These are phyloP conservation scores for Pentalonia nigronervosa DNA, from an alignment of 1,140 invertebrate species.

Conservation along the genomic window DNA sequence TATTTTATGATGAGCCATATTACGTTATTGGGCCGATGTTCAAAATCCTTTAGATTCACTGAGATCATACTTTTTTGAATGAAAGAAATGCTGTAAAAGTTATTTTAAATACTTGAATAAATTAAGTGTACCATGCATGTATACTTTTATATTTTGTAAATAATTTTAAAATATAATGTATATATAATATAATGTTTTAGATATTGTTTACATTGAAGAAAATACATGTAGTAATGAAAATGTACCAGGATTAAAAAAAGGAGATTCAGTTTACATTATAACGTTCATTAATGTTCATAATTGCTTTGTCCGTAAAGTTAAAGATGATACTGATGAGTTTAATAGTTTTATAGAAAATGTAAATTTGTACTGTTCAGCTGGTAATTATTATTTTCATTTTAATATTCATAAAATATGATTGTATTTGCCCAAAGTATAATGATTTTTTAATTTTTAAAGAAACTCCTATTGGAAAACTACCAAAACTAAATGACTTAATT, in stretches of 20 bases:
- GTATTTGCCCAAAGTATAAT: not conserved
- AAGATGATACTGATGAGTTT: conserved; percentile 32
- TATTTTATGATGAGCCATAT: too few relatives aligned
- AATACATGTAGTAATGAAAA: not conserved
- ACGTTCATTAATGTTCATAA: conserved; percentile 14
- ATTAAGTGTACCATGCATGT: not conserved
- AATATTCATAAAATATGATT: not conserved
- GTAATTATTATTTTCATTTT: conserved; percentile 6
- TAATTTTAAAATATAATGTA: not conserved
- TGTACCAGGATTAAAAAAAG: not conserved
- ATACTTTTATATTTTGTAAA: not conserved
- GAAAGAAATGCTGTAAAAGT: too few relatives aligned
- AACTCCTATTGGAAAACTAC: conserved; percentile 25
- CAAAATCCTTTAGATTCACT: too few relatives aligned
- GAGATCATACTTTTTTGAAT: too few relatives aligned
- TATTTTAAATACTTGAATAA: too few relatives aligned
- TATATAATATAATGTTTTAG: not conserved
- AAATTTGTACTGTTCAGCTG: conserved; percentile 11
- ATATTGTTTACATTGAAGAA: not conserved
- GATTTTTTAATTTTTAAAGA: not conserved
- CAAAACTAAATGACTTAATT: conserved; percentile 6
- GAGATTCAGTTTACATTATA: conserved; percentile 31
- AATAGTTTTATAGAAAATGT: conserved; percentile 21
- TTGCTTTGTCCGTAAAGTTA: conserved; percentile 28
- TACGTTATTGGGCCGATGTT: too few relatives aligned